Base-by-base conservation (phyloP, 2,888 invertebrate species). In the Eupithecia exiguata region DNA sequence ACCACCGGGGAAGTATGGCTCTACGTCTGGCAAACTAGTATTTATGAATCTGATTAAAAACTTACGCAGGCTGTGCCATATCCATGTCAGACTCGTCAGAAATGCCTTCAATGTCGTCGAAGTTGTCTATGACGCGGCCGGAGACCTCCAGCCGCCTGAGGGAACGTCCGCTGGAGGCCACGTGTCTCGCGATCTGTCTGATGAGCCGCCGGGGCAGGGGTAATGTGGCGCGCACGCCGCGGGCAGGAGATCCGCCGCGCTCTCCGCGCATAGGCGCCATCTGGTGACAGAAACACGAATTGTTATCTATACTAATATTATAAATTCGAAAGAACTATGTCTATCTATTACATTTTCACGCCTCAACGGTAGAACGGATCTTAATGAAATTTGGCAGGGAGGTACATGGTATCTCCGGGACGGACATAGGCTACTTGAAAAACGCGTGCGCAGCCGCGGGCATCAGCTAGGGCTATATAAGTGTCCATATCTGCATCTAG, bases 211-310 rank as follows among this genome's bases (percentile, higher is more conserved):
- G 89, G 14, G 94, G 94, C 63, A 95, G 86, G n/a, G 95, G 95
- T 53, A 94, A 87, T 6, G 91, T 90, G 10, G 92, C 93, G 77
- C 93, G 95, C 96, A 82, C 93, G 76, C 89, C 94, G 69, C 92
- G 86, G 18, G 94, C 94, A 46, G 94, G 94, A 72, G 94, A 94
- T 5, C 93, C 94, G 71, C 94, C 91, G 76, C 94, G 92, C 84
- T 94, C 94, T 80, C 93, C 92, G 84, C 94, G 94, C 94, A 94
- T 94, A 81, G 94, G 94, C 89, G 94, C 94, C 94, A 94, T 94
- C 94, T 94, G 79, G 65, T 72, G 10, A 75, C 61, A 70, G 49
- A 70, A 66, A 65, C n/a, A 62, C 6, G 9, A 30, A 61, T 16
- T 61, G 12, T 30, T 61, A 61, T 7, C 5, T 1, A 49, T 18